Percentiles rank a stretch among this genome's conserved stretches.
Conservation (phyloP, 2,888 invertebrate species). For the Timema cristinae region DNA sequence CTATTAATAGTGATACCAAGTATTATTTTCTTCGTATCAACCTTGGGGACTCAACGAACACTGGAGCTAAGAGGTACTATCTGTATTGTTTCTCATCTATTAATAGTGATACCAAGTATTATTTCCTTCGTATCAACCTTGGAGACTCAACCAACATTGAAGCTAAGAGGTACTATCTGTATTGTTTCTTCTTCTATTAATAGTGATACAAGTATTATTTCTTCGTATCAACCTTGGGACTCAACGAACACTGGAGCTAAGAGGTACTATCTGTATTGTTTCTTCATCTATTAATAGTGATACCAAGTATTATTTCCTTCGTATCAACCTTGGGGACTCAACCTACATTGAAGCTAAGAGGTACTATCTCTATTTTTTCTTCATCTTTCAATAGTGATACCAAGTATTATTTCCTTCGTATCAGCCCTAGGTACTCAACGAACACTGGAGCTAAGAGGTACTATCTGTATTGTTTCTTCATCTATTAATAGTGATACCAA, state of each 20-base stretch:
- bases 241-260: not conserved
- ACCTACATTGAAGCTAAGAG: too few species aligned
- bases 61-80: not conserved
- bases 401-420: conserved; percentile 5
- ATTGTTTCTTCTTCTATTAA: not conserved
- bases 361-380: too few species aligned
- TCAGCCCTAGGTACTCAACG: not conserved
- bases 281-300: not conserved
- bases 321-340: too few species aligned
- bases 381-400: not conserved
- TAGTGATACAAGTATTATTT: conserved; percentile 3
- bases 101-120: not conserved
- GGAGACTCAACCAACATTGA: too few species aligned
- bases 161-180: too few species aligned
- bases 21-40: not conserved
- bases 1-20: not conserved
- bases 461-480: not conserved
- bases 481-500: not conserved
- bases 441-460: not conserved
- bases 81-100: not conserved
- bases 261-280: not conserved
- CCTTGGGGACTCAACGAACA: not conserved
- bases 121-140: too few species aligned
- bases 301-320: not conserved
- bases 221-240: not conserved